Evolutionary conservation across 2,888 invertebrate species (phyloP).

Genomic region (Pheosia gnoma): DNA sequence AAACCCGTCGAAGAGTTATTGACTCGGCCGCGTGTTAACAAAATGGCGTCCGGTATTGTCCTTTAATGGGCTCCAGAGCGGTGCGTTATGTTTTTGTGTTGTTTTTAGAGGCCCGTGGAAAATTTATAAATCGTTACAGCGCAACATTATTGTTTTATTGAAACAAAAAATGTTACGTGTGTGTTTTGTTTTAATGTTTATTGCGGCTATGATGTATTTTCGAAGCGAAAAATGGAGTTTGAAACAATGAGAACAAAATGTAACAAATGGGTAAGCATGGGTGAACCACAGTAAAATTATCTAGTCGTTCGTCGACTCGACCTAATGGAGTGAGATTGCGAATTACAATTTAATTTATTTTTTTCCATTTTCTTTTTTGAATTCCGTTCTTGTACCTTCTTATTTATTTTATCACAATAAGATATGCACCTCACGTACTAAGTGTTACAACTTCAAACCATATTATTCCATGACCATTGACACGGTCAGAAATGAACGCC

Average conservation of each 20-base stretch:
- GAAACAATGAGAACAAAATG: constrained; percentile 2
- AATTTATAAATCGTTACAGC: constrained; percentile 42
- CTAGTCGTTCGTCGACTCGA: no score
- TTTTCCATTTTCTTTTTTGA: no score
- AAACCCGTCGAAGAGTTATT: constrained; percentile 56
- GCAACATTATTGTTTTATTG: constrained; percentile 38
- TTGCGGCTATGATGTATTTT: constrained; percentile 10
- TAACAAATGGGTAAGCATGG: not conserved
- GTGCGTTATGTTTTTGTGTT: constrained; percentile 38
- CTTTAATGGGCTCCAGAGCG: constrained; percentile 42
- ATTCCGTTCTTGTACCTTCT: no score
- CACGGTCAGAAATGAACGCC: constrained; percentile 42
- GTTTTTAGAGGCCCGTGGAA: constrained; percentile 32
- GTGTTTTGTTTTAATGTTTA: constrained; percentile 31
- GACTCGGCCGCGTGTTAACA: constrained; percentile 52
- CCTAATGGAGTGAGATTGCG: no score
- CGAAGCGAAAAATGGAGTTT: not conserved
- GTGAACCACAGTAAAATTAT: not conserved
- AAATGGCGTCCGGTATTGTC: constrained; percentile 51
- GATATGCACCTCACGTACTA: constrained; percentile 20
- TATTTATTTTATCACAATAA: not conserved
- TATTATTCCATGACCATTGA: constrained; percentile 50
- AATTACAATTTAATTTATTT: no score
- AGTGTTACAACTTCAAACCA: constrained; percentile 41
- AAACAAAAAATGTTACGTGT: constrained; percentile 27